Percentiles rank a stretch among this genome's conserved stretches.
These are phyloP conservation scores for Habroteleia sp. DNA, from an alignment of 2,888 invertebrate species.

Conservation along the genomic window DNA sequence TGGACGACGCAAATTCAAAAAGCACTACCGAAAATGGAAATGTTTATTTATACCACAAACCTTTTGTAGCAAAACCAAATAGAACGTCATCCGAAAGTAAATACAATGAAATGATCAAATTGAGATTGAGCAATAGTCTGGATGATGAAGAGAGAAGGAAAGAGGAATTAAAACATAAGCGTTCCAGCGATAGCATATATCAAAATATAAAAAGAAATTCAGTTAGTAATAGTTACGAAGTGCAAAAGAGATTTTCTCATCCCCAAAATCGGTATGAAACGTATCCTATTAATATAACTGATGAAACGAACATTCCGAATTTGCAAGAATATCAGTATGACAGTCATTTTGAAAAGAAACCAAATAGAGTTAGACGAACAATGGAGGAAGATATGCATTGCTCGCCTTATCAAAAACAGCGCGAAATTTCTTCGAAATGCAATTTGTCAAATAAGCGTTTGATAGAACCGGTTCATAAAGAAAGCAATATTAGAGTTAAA, in stretches of 20 bases:
- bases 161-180: conserved; percentile 35
- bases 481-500: conserved; percentile 49
- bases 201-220: conserved; percentile 58
- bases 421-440: conserved; percentile 31
- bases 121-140: conserved; percentile 26
- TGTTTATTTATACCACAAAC: conserved; percentile 73
- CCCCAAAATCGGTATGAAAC: conserved; percentile 49
- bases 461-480: conserved; percentile 1
- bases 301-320: conserved; percentile 29
- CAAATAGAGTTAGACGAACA: conserved; percentile 23
- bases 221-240: conserved; percentile 47
- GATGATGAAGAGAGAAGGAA: conserved; percentile 37
- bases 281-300: conserved; percentile 34
- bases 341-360: conserved; percentile 31
- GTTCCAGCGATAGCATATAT: conserved; percentile 28
- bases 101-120: conserved; percentile 42
- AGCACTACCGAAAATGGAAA: conserved; percentile 67
- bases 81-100: conserved; percentile 57
- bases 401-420: conserved; percentile 22
- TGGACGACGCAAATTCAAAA: not conserved
- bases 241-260: conserved; percentile 40
- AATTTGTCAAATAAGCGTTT: conserved; percentile 9
- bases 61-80: conserved; percentile 65
- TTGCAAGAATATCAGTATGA: conserved; percentile 19
- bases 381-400: conserved; percentile 22